Evolutionary conservation across 2,888 invertebrate genomes (phyloP), one percentile per base, ranked within the genome.

Genomic region (Autographa pulchrina): DNA sequence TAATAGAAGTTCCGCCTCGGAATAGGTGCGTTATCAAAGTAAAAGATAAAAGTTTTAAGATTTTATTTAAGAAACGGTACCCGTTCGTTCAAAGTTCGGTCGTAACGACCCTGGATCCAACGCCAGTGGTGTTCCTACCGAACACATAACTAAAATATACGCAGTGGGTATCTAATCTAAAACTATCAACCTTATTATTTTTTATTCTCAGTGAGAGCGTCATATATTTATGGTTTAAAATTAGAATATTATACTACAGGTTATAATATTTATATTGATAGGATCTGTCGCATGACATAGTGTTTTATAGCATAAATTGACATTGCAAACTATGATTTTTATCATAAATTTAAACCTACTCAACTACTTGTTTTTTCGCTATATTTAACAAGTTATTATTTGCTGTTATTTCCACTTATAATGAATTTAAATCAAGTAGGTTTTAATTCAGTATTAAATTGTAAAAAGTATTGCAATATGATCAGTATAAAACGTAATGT

Each of bases 41-140:
- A 89, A 89, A 90, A 91, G 91, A 92, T 91, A 92, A 92, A 94
- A 94, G 90, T 94, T 94, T 93, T 88, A 89, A 91, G 91, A 93
- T 90, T 94, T 94, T 93, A 92, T 93, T 92, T 89, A 88, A 87
- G 88, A 91, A 82, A 82, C 80, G 87, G 87, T 85, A 88, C 85
- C 81, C 87, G 86, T 90, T 89, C 86, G 80, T 82, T 83, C 81
- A 82, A 89, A 95, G 88, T 94, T 95, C 83, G 77, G 84, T 86
- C 89, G 91, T 94, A 90, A 90, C 88, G 84, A 86, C 80, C 83
- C 88, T 43, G 74, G 74, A 70, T 74, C 38, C 67, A 62, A 74
- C 68, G 72, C 75, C 74, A 72, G 68, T 70, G 77, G 76, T 75
- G 78, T 79, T 81, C 80, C 80, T 70, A 78, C 70, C 67, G 75